A percentile compares a stretch with the other conserved stretches of the same genome.
These are phyloP conservation scores for Thamnophis sirtalis DNA, from an alignment of 2,113 vertebrate genomes.

Conservation along the genomic window DNA sequence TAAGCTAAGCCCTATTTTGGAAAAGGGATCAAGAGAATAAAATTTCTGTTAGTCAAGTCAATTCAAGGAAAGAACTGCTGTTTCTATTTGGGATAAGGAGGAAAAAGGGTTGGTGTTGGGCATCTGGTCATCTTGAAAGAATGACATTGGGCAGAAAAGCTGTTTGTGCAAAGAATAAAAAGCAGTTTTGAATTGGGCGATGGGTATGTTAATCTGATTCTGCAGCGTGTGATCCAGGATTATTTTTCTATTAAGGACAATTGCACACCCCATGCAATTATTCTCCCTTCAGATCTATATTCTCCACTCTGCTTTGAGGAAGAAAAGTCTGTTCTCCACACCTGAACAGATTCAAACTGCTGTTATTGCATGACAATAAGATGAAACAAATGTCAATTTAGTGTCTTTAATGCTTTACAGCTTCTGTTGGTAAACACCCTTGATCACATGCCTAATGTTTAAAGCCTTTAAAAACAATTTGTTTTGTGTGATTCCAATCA, in stretches of 20 bases:
- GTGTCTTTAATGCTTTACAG: constrained; percentile 82
- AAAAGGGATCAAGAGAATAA: constrained; percentile 9
- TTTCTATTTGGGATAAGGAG: constrained; percentile 36
- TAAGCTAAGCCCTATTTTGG: constrained; percentile 48
- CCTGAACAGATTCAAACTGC: constrained; percentile 61
- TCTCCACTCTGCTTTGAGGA: constrained; percentile 34
- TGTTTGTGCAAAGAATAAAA: constrained; percentile 18
- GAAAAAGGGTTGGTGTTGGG: constrained; percentile 35
- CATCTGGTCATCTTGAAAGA: constrained; percentile 36
- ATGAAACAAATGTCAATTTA: constrained; percentile 80
- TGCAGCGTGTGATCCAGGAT: constrained; percentile 33
- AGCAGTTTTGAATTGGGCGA: constrained; percentile 8
- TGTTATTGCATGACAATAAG: constrained; percentile 78
- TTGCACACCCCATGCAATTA: constrained; percentile 46
- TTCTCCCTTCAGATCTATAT: constrained; percentile 40
- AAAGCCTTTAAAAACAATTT: constrained; percentile 86
- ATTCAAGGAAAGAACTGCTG: constrained; percentile 34
- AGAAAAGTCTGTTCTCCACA: constrained; percentile 55
- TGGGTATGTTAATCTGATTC: constrained; percentile 14
- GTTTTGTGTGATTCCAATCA: constrained; percentile 83
- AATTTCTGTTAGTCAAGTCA: constrained; percentile 36
- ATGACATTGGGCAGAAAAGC: constrained; percentile 18
- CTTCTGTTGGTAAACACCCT: constrained; percentile 80
- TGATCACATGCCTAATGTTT: constrained; percentile 84
- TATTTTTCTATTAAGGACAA: constrained; percentile 36